These are phyloP conservation scores for Ruditapes philippinarum DNA, from an alignment of 1,140 invertebrate genomes.

Conservation along the genomic window DNA sequence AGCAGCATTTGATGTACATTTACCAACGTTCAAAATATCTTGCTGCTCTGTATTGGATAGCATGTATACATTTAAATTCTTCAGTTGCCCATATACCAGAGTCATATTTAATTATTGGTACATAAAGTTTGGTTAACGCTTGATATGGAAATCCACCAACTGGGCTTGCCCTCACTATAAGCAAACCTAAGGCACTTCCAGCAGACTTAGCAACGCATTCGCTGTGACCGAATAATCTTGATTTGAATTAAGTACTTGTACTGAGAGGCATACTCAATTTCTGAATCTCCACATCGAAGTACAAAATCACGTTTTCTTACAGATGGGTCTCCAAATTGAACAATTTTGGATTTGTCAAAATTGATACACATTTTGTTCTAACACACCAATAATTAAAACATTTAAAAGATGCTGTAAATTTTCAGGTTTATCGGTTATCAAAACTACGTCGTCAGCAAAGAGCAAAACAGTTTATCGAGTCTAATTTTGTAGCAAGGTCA, in stretches of 20 bases:
- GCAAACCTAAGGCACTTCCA: conserved; percentile 21
- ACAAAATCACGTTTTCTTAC: background rate
- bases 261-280: conserved; percentile 14
- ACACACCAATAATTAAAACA: no score
- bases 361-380: no score
- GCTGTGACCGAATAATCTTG: background rate
- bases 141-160: conserved; percentile 28
- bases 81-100: conserved; percentile 43
- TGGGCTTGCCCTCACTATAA: conserved; percentile 3
- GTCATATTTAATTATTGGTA: conserved; percentile 36
- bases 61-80: background rate
- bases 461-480: no score
- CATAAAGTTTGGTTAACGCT: background rate
- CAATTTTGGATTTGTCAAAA: no score
- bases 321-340: conserved; percentile 5
- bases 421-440: no score
- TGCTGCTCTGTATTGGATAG: conserved; percentile 41
- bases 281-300: background rate
- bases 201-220: conserved; percentile 4
- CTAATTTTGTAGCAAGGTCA: background rate
- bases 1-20: conserved; percentile 31
- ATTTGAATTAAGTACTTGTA: conserved; percentile 53
- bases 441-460: no score
- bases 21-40: conserved; percentile 41
- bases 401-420: no score